These are phyloP conservation scores for Synaphobranchus kaupii DNA, from an alignment of 2,797 vertebrate genomes.

Conservation along the genomic window DNA sequence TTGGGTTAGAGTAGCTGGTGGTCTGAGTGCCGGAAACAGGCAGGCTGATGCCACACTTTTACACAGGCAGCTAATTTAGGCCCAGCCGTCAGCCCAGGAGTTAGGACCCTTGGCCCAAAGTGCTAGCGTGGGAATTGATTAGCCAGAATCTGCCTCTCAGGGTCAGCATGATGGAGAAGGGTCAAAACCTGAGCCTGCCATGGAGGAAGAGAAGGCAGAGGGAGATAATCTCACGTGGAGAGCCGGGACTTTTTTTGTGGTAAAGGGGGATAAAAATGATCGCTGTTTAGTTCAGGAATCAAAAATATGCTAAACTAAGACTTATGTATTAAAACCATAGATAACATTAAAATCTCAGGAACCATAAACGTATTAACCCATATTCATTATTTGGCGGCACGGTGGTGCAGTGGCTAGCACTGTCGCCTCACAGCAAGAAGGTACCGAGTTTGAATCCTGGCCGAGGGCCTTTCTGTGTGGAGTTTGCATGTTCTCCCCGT, in stretches of 20 bases:
- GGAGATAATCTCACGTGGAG: neutral
- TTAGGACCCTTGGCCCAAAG: conserved; percentile 11
- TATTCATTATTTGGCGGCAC: neutral
- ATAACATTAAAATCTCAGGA: neutral
- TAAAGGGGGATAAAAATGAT: neutral
- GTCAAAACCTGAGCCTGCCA: neutral
- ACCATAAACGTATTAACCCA: neutral
- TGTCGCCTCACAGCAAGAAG: too few species aligned
- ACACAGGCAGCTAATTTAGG: neutral
- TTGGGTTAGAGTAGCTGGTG: neutral
- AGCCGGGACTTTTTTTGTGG: neutral
- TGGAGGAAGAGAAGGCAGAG: neutral
- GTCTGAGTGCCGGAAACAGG: neutral
- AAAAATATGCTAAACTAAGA: neutral
- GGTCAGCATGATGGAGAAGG: conserved; percentile 9
- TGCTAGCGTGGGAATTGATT: conserved; percentile 19
- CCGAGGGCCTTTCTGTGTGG: too few species aligned
- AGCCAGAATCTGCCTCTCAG: neutral
- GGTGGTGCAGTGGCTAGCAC: too few species aligned
- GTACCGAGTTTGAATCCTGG: too few species aligned
- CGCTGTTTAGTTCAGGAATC: neutral
- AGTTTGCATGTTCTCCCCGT: too few species aligned
- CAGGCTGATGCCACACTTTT: neutral
- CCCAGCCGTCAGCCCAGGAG: neutral
- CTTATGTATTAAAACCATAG: neutral